phyloP scores from a whole-genome alignment of 2,888 invertebrate species.

The Thereva nobilitata region DNA sequence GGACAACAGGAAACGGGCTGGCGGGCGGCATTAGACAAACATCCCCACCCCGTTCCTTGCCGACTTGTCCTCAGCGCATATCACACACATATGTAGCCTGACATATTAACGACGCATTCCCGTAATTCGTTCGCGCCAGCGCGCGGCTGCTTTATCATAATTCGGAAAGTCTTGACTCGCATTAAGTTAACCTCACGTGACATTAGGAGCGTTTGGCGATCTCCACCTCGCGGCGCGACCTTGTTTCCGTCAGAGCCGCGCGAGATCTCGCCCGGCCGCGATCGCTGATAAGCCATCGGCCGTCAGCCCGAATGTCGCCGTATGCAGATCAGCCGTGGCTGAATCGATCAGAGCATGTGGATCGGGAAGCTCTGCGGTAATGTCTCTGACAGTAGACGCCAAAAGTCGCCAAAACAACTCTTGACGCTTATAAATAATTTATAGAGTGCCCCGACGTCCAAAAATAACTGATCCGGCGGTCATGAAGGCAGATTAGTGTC shows the following conservation, averaged over 20 bases:
- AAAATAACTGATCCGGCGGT: conserved; percentile 38
- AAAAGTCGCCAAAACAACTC: conserved; percentile 16
- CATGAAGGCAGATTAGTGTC: conserved; percentile 10
- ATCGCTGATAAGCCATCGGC: conserved; percentile 16
- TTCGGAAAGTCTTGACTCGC: conserved; percentile 21
- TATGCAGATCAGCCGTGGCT: conserved; percentile 1
- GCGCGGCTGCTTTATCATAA: conserved; percentile 25
- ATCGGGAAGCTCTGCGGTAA: neutral
- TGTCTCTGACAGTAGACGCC: neutral
- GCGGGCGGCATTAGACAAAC: too few species aligned
- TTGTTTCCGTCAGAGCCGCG: neutral
- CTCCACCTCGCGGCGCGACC: conserved; percentile 15
- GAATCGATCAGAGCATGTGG: conserved; percentile 6
- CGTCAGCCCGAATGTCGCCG: conserved; percentile 15
- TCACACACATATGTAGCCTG: neutral
- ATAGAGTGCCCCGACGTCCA: conserved; percentile 36
- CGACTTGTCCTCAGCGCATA: too few species aligned
- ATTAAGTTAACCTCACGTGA: conserved; percentile 20
- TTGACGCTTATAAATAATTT: conserved; percentile 41
- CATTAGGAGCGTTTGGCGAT: neutral
- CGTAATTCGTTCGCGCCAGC: neutral
- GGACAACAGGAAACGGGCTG: too few species aligned
- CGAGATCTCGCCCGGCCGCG: conserved; percentile 3
- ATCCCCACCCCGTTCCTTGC: too few species aligned
- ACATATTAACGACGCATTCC: neutral